Evolutionary conservation across 1,140 invertebrate species (phyloP), one percentile per base, ranked within the genome.

Genomic region (Drosophila nigrodunni): DNA sequence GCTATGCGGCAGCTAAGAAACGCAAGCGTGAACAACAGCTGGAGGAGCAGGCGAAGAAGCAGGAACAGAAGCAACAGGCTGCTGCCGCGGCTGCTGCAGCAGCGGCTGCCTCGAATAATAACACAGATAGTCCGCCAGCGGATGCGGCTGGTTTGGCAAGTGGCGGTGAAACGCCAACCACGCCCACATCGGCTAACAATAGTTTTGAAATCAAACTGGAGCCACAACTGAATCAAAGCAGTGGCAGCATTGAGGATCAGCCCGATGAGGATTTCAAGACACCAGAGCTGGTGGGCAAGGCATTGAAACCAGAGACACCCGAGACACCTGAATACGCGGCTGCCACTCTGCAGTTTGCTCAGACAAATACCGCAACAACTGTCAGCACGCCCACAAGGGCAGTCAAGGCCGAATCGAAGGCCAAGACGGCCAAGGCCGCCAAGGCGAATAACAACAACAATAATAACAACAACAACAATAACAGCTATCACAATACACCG

Each of bases 11-110:
- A 9, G 94, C 94, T 2, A 94, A 94, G 62, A 94, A 94, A 75
- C 92, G 94, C 7, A 94, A 94, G 76, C 93, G 94, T 7, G 93
- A 94, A 80, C 91, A 92, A 95, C 97, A 97, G 93, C 93, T 97
- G 82, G 97, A 98, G 92, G 97, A 97, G 73, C 94, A 94, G 55
- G 94, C 94, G 3, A 96, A 96, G 79, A 96, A 96, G 77, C 94
- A 94, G 21, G 94, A 94, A 18, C 95, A 95, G 81, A 94, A 94
- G 35, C 93, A 94, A 77, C 93, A 93, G 61, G 93, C 94, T 0
- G 93, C 93, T 0, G 92, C 94, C 2, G 93, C 93, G 41, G 92
- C 93, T 37, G 67, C 80, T 35, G 87, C 78, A 37, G 77, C 77
- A 5, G 75, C 81, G 6, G 72, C 79, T 49, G 80, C 64, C 65